phyloP scores from a whole-genome alignment of 2,888 invertebrate species.

The Cepaea hortensis region DNA sequence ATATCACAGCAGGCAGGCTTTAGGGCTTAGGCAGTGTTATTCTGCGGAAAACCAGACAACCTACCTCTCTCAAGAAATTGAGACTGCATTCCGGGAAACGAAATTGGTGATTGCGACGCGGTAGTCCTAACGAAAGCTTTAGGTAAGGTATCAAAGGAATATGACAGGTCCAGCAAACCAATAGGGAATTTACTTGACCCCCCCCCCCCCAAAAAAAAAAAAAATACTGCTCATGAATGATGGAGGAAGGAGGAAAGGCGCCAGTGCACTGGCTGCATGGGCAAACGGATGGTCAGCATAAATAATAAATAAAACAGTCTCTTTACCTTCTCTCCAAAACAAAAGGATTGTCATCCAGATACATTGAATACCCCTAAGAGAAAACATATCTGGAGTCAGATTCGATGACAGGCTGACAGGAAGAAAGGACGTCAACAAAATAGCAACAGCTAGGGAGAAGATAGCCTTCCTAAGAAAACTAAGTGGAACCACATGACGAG shows the following conservation, averaged over 20 bases:
- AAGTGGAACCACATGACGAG: too few relatives aligned
- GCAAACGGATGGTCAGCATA: neutral
- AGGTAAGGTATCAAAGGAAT: neutral
- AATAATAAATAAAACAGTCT: neutral
- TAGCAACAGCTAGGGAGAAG: constrained; percentile 25
- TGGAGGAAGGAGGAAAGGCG: neutral
- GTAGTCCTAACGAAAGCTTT: neutral
- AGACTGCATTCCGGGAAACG: neutral
- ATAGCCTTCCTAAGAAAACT: neutral
- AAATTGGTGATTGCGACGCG: neutral
- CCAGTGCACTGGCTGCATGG: neutral
- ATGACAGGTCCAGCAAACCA: too few relatives aligned
- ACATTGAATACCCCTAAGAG: too few relatives aligned
- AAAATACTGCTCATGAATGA: too few relatives aligned
- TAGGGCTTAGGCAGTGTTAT: neutral
- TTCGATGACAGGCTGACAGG: too few relatives aligned
- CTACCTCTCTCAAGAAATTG: neutral
- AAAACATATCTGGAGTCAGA: too few relatives aligned
- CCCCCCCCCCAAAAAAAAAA: too few relatives aligned
- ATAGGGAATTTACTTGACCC: too few relatives aligned
- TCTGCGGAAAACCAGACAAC: neutral
- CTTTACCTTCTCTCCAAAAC: too few relatives aligned
- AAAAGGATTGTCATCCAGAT: too few relatives aligned
- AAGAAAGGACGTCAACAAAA: neutral
- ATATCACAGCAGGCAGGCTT: neutral